Conservation (phyloP, 2,797 vertebrate species). For the Bradypodion ventrale region DNA sequence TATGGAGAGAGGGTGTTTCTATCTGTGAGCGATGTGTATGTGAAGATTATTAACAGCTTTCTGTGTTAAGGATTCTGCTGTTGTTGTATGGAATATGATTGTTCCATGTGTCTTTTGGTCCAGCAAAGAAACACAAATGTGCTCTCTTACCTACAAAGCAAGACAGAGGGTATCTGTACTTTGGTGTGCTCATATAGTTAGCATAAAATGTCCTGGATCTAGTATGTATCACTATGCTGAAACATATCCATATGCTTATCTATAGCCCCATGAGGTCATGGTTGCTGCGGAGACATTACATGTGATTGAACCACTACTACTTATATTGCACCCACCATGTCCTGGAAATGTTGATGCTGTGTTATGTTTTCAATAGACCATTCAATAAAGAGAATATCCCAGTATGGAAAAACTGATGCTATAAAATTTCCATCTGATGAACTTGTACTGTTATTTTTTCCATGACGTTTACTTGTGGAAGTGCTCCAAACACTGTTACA, state of each 20-base stretch:
- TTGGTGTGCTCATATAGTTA: background rate
- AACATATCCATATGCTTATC: background rate
- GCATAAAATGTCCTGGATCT: background rate
- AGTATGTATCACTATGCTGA: background rate
- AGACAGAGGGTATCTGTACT: background rate
- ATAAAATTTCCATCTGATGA: background rate
- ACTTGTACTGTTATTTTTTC: background rate
- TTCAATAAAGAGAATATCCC: background rate
- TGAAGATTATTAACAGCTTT: background rate
- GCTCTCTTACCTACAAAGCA: background rate
- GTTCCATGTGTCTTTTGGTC: background rate
- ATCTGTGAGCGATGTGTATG: background rate
- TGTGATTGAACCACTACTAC: background rate
- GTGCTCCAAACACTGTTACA: no score
- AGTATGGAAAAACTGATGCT: background rate
- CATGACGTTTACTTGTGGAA: no score
- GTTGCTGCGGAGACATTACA: background rate
- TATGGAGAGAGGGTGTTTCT: background rate
- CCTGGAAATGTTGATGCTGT: background rate
- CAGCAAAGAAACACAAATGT: background rate
- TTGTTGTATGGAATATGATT: no score
- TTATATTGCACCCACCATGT: no score
- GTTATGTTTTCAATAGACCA: background rate
- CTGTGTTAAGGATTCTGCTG: background rate
- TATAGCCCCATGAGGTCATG: background rate